Evolutionary conservation across 1,140 invertebrate species (phyloP).

Genomic region (Oreohelix idahoensis): DNA sequence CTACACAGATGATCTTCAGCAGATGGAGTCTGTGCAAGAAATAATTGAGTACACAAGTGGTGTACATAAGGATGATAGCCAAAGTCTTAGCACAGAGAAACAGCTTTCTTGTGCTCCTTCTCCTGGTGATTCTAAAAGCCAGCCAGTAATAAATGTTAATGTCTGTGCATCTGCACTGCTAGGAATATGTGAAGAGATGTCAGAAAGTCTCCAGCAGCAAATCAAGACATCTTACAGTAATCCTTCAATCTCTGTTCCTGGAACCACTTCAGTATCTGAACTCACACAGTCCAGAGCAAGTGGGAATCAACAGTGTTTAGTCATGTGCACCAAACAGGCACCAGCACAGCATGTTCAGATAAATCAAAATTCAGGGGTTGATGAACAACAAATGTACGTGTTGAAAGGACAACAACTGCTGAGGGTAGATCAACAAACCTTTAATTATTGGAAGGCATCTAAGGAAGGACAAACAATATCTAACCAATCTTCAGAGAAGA

Average conservation of each 20-base stretch:
- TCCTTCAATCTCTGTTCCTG: not conserved
- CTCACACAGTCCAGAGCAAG: not conserved
- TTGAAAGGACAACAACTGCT: not conserved
- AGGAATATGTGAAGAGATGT: not conserved
- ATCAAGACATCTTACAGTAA: not conserved
- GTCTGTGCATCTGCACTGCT: not conserved
- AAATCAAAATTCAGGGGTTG: not conserved
- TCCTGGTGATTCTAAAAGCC: not conserved
- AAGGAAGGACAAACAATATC: not conserved
- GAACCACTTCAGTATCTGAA: not conserved
- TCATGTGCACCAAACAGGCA: no score
- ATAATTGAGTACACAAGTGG: not conserved
- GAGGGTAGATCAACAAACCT: not conserved
- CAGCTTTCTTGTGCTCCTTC: not conserved
- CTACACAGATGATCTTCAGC: not conserved
- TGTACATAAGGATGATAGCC: not conserved
- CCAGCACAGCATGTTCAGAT: not conserved
- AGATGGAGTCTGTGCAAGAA: not conserved
- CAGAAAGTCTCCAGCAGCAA: conserved; percentile 5
- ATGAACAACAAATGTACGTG: not conserved
- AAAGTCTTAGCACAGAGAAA: not conserved
- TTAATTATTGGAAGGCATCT: not conserved
- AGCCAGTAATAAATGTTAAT: not conserved
- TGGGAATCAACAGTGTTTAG: not conserved
- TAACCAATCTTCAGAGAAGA: not conserved